Evolutionary conservation across 2,113 vertebrate species (phyloP).

Genomic region (cat (Felis catus)): DNA sequence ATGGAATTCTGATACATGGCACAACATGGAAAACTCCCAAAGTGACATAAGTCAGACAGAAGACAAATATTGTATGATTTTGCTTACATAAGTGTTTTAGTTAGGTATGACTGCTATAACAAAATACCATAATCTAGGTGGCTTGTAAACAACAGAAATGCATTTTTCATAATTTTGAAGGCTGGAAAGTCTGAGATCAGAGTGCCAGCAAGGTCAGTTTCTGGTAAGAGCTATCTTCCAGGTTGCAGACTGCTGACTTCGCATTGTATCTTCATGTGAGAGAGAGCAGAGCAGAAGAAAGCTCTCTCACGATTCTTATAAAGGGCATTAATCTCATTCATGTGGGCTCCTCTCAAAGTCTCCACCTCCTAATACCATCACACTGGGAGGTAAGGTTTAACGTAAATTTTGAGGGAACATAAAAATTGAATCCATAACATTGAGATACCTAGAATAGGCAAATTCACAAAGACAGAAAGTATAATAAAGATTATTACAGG

Average conservation of each 20-base stretch:
- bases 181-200: neutral
- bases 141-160: neutral
- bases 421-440: neutral
- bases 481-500: neutral
- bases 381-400: neutral
- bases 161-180: neutral
- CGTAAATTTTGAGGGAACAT: neutral
- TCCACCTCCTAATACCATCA: neutral
- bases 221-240: neutral
- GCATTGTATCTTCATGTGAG: neutral
- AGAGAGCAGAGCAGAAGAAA: neutral
- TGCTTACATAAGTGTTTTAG: neutral
- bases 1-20: neutral
- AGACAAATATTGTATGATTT: neutral
- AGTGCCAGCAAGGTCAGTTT: neutral
- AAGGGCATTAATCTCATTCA: neutral
- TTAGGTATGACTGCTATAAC: neutral
- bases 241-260: neutral
- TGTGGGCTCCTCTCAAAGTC: neutral
- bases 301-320: neutral
- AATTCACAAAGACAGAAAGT: neutral
- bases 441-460: neutral
- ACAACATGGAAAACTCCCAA: neutral
- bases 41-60: neutral
- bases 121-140: neutral